Evolutionary conservation across 1,140 invertebrate species (phyloP).

Genomic region (Tetragnatha versicolor): DNA sequence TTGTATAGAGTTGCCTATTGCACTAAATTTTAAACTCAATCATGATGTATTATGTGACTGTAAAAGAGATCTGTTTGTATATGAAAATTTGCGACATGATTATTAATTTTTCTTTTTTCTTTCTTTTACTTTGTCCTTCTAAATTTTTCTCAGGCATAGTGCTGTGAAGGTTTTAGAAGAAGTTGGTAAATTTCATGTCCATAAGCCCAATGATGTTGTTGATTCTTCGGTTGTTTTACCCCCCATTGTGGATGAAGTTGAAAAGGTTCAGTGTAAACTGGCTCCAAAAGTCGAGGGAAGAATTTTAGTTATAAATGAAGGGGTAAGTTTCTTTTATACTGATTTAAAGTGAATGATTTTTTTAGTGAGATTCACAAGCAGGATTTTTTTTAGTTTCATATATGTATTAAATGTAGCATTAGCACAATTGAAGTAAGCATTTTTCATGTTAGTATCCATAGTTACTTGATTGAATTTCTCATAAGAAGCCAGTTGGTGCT

Average conservation of each 20-base stretch:
- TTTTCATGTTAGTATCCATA: too few relatives aligned
- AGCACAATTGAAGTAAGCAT: too few relatives aligned
- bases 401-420: too few relatives aligned
- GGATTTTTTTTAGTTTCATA: too few relatives aligned
- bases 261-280: slow-evolving; percentile 76
- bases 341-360: not conserved
- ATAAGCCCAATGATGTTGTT: not conserved
- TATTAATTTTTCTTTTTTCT: too few relatives aligned
- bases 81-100: too few relatives aligned
- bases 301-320: slow-evolving; percentile 64
- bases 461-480: too few relatives aligned
- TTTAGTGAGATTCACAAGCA: not conserved
- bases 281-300: slow-evolving; percentile 77
- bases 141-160: slow-evolving; percentile 69
- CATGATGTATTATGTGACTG: too few relatives aligned
- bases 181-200: slow-evolving; percentile 39
- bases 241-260: slow-evolving; percentile 71
- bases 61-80: too few relatives aligned
- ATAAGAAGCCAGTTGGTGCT: too few relatives aligned
- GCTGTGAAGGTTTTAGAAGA: slow-evolving; percentile 76
- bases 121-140: not conserved
- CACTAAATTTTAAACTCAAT: too few relatives aligned
- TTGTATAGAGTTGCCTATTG: too few relatives aligned
- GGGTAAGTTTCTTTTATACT: slow-evolving; percentile 17
- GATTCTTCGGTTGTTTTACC: not conserved